Percentiles rank a stretch among this genome's conserved stretches.
Evolutionary conservation across 2,888 invertebrate genomes (phyloP).

Genomic region (Oeneis ivallda): DNA sequence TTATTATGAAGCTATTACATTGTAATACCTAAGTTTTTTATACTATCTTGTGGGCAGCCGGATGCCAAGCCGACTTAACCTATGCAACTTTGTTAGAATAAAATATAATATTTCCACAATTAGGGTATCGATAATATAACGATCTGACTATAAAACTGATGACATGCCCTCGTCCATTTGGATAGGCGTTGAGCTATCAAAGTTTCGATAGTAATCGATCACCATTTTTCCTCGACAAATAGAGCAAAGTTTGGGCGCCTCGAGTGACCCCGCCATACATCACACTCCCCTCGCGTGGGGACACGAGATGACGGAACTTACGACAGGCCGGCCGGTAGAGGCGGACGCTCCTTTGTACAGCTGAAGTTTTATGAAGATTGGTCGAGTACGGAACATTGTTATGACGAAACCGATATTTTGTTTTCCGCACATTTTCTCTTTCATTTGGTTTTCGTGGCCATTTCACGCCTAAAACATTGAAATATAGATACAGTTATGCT

Average conservation of each 20-base stretch:
- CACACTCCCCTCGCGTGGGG: constrained; percentile 49
- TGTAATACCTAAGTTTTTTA: too few relatives aligned
- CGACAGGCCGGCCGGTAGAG: background rate
- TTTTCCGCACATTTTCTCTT: constrained; percentile 6
- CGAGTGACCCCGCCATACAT: constrained; percentile 54
- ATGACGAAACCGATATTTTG: constrained; percentile 23
- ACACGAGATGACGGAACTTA: constrained; percentile 7
- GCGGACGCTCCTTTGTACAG: constrained; percentile 38
- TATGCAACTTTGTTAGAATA: too few relatives aligned
- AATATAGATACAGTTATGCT: too few relatives aligned
- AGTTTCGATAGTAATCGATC: background rate
- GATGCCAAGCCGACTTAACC: too few relatives aligned
- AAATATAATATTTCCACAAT: too few relatives aligned
- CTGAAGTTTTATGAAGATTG: constrained; percentile 40
- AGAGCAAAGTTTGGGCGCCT: constrained; percentile 29
- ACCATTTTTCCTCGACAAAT: constrained; percentile 13
- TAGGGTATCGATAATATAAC: too few relatives aligned
- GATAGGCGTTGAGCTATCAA: constrained; percentile 12
- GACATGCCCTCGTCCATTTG: too few relatives aligned
- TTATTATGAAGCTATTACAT: too few relatives aligned
- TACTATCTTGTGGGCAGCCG: too few relatives aligned
- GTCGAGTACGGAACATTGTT: constrained; percentile 33
- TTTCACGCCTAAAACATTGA: too few relatives aligned
- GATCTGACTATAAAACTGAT: too few relatives aligned
- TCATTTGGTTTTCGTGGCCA: background rate